phyloP scores from a whole-genome alignment of 1,140 invertebrate species.

The Spodoptera frugiperda region DNA sequence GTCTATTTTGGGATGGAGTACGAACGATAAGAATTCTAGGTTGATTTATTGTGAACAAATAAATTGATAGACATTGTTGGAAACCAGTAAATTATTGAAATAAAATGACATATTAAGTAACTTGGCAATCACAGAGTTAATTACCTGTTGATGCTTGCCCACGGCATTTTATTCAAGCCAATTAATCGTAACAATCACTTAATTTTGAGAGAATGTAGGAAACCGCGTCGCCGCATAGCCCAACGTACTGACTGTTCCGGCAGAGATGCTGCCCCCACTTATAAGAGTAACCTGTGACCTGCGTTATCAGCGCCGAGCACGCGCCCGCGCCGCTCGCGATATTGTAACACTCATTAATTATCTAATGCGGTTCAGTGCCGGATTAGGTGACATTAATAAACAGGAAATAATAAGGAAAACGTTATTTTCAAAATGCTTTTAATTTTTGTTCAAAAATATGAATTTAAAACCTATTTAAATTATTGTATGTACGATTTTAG shows the following conservation, averaged over 20 bases:
- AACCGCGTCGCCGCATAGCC: constrained; percentile 74
- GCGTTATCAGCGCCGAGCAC: constrained; percentile 78
- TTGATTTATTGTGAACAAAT: constrained; percentile 31
- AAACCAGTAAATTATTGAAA: constrained; percentile 4
- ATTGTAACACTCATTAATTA: constrained; percentile 48
- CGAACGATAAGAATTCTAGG: constrained; percentile 16
- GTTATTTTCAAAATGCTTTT: no score
- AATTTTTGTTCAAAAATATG: no score
- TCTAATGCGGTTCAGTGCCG: constrained; percentile 29
- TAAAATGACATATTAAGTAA: constrained; percentile 18
- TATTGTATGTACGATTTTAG: no score
- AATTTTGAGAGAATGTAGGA: constrained; percentile 81
- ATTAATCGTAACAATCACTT: constrained; percentile 67
- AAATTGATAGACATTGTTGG: neutral
- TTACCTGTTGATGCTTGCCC: constrained; percentile 83
- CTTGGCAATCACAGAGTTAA: constrained; percentile 24
- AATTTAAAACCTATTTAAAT: no score
- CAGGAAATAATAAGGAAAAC: neutral
- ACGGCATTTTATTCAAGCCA: constrained; percentile 72
- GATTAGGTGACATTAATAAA: constrained; percentile 10
- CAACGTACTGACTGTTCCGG: constrained; percentile 62
- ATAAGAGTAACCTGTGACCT: constrained; percentile 79
- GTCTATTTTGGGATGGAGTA: constrained; percentile 19
- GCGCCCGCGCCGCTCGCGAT: constrained; percentile 58
- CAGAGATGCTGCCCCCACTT: constrained; percentile 58